Conservation (phyloP, 1,140 invertebrate genomes). For the Mycetomoellerius zeteki region DNA sequence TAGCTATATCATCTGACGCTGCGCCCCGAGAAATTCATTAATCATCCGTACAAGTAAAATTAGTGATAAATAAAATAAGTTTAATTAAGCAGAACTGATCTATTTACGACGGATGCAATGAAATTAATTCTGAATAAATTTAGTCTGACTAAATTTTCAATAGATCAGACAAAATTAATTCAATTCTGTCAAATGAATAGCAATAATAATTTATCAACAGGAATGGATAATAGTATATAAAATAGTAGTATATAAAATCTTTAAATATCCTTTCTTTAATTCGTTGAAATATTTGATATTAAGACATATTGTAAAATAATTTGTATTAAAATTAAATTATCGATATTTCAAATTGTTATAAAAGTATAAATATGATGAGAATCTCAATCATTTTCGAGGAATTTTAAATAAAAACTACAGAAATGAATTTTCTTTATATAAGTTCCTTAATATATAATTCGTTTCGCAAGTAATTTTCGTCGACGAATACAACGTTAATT, state of each 20-base stretch:
- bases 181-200: slow-evolving; percentile 5
- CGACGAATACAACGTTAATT: slow-evolving; percentile 29
- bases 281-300: background rate
- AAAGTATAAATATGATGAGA: background rate
- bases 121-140: slow-evolving; percentile 9
- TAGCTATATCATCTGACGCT: background rate
- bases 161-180: background rate
- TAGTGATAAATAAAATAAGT: slow-evolving; percentile 4
- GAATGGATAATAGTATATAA: background rate
- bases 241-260: background rate
- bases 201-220: slow-evolving; percentile 30
- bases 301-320: background rate
- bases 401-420: background rate
- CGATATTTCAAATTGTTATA: background rate
- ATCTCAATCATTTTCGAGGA: background rate
- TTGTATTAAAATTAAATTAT: slow-evolving; percentile 1
- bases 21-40: slow-evolving; percentile 27
- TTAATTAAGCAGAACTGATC: background rate
- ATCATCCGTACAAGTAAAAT: slow-evolving; percentile 15
- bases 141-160: background rate
- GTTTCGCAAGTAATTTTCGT: slow-evolving; percentile 14
- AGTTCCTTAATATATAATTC: background rate
- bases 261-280: slow-evolving; percentile 1
- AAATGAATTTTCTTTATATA: background rate
- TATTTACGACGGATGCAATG: background rate